Percentiles rank a stretch among this genome's conserved stretches.
These are phyloP conservation scores for Pelusios castaneus DNA, from an alignment of 2,113 vertebrate genomes.

Conservation along the genomic window DNA sequence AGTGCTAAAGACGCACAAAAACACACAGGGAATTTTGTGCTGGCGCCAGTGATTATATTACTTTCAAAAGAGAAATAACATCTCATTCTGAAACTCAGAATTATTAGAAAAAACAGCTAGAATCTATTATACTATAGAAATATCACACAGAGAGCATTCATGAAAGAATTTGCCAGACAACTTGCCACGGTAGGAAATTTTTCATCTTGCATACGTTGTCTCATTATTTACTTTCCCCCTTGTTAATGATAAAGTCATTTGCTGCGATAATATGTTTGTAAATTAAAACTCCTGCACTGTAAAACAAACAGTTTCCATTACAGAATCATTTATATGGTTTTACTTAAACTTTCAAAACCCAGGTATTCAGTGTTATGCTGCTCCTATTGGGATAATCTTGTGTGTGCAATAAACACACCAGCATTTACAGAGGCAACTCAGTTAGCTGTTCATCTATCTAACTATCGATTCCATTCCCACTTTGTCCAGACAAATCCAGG, in stretches of 20 bases:
- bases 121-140: slow-evolving; percentile 71
- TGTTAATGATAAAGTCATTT: slow-evolving; percentile 66
- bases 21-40: slow-evolving; percentile 72
- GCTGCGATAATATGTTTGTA: slow-evolving; percentile 32
- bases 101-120: slow-evolving; percentile 74
- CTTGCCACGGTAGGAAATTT: slow-evolving; percentile 25
- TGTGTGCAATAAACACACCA: neutral
- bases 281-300: slow-evolving; percentile 60
- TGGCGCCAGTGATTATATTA: slow-evolving; percentile 75
- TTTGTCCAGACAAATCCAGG: neutral
- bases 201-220: slow-evolving; percentile 65
- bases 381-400: neutral
- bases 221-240: slow-evolving; percentile 65
- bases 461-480: fast-evolving
- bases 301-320: slow-evolving; percentile 4
- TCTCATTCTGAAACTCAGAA: slow-evolving; percentile 71
- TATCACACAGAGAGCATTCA: slow-evolving; percentile 71
- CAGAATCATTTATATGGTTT: slow-evolving; percentile 22
- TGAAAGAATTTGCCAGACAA: slow-evolving; percentile 67
- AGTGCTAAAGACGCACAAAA: slow-evolving; percentile 72
- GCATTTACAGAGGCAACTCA: neutral
- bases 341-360: neutral
- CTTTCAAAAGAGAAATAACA: slow-evolving; percentile 77
- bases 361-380: neutral
- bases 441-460: neutral